Conservation (phyloP, 2,797 vertebrate species). For the Odontamblyopus rebecca region DNA sequence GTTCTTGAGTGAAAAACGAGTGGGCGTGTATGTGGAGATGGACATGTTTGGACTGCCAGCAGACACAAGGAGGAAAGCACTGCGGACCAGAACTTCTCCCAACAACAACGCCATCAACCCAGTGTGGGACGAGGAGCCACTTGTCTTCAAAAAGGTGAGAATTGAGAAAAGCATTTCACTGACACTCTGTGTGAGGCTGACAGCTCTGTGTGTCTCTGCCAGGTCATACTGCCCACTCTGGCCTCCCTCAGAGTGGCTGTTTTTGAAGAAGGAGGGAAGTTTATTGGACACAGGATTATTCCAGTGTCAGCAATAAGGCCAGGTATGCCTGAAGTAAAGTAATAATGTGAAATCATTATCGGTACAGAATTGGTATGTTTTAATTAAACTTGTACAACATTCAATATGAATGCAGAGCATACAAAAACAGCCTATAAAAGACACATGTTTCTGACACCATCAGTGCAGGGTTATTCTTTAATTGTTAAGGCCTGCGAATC, state of each 20-base stretch:
- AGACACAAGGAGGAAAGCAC: slow-evolving; percentile 93
- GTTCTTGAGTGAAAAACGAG: slow-evolving; percentile 92
- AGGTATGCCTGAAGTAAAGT: slow-evolving; percentile 62
- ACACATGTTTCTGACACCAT: not conserved
- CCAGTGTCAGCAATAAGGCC: slow-evolving; percentile 93
- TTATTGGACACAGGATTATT: slow-evolving; percentile 94
- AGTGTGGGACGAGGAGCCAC: slow-evolving; percentile 95
- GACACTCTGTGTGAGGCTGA: not conserved
- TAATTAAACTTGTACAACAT: not conserved
- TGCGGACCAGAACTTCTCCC: slow-evolving; percentile 96
- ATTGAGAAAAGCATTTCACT: not conserved
- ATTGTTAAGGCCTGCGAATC: not conserved
- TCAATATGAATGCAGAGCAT: not conserved
- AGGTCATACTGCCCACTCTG: slow-evolving; percentile 96
- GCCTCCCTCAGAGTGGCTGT: slow-evolving; percentile 92
- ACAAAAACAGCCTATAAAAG: not conserved
- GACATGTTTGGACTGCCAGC: slow-evolving; percentile 97
- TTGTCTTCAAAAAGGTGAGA: slow-evolving; percentile 93
- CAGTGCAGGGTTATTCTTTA: not conserved
- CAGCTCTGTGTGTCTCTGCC: not conserved
- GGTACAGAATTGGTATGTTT: not conserved
- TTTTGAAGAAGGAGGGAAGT: slow-evolving; percentile 96
- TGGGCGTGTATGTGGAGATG: slow-evolving; percentile 93
- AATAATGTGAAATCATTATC: not conserved
- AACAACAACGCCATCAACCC: slow-evolving; percentile 94